phyloP scores from a whole-genome alignment of 2,888 invertebrate species.

The Trachelus troglodyta region DNA sequence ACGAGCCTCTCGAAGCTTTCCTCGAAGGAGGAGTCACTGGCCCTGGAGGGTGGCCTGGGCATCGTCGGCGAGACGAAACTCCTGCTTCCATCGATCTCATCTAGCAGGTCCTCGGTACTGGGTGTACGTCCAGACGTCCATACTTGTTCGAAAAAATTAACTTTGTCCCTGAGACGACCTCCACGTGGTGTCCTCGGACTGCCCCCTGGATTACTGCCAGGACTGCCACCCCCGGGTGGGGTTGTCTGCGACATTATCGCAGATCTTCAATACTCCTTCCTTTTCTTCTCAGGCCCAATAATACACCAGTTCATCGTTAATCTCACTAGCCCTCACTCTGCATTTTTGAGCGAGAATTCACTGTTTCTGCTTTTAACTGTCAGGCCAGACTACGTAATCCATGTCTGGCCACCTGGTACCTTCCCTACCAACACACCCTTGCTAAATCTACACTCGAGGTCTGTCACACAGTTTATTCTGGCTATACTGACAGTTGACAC shows the following conservation, averaged over 20 bases:
- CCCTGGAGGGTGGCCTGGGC: constrained; percentile 55
- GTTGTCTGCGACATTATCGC: constrained; percentile 35
- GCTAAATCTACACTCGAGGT: too few relatives aligned
- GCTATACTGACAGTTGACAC: neutral
- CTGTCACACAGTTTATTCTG: neutral
- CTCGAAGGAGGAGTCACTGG: constrained; percentile 64
- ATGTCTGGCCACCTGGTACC: neutral
- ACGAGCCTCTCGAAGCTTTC: constrained; percentile 69
- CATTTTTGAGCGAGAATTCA: neutral
- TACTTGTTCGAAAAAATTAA: constrained; percentile 83
- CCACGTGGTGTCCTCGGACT: constrained; percentile 61
- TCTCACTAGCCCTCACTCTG: neutral
- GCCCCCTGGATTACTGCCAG: constrained; percentile 40
- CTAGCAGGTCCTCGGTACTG: constrained; percentile 64
- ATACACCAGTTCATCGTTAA: neutral
- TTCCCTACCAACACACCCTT: neutral
- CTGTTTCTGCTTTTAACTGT: neutral
- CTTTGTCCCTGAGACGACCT: constrained; percentile 76
- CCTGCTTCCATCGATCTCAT: constrained; percentile 48
- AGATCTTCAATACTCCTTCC: neutral
- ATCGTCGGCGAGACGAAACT: constrained; percentile 61
- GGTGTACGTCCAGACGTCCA: constrained; percentile 68
- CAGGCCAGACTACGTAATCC: neutral
- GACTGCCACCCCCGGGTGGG: constrained; percentile 35
- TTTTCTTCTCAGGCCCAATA: neutral